Base-by-base conservation (phyloP, 1,140 invertebrate species). In the Mycetomoellerius zeteki region DNA sequence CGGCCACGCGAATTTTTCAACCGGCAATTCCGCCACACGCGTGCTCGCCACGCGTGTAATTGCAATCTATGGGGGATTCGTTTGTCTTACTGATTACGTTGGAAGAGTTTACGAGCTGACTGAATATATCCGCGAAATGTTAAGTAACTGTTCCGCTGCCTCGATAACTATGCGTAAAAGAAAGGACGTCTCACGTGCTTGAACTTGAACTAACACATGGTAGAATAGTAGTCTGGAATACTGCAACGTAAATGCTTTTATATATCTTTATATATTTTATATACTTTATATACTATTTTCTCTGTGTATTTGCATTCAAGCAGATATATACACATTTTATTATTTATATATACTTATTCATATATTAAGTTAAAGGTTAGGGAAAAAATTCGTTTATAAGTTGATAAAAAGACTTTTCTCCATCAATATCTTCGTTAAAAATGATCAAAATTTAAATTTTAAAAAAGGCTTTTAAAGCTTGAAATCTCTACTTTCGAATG, bases 1-100 rank as follows among this genome's bases (percentile, higher is more conserved):
- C 54, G 64, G 76, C 76, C 76, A 86, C 76, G 76, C 85, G 88
- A 77, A 89, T 89, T 86, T 89, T 77, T 78, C 78, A 84, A 86
- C 77, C 62, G 43, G 54, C 76, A 69, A 86, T 86, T 80, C 75
- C 43, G 33, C 73, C 33, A 27, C 33, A 19, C 19, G 19, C 64
- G 64, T 19, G 33, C 33, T n/a, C 33, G 62, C 37, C 10, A 86
- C 47, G 75, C 75, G 64, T 69, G 64, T 86, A 86, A 86, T 69
- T 67, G 76, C 21, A 82, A 86, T 65, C 33, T 80, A 69, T 64
- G 10, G 6, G 37, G 54, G 43, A 62, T 75, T 75, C 69, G 69
- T 62, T 75, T 84, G 54, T 75, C 80, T 84, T 84, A 3, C 69
- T 84, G 24, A 84, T 84, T 56, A 82, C 54, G 14, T 62, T 75